A percentile compares a stretch with the other conserved stretches of the same genome.
Conservation (phyloP, 2,888 invertebrate genomes). For the Gymnoscelis rufifasciata region DNA sequence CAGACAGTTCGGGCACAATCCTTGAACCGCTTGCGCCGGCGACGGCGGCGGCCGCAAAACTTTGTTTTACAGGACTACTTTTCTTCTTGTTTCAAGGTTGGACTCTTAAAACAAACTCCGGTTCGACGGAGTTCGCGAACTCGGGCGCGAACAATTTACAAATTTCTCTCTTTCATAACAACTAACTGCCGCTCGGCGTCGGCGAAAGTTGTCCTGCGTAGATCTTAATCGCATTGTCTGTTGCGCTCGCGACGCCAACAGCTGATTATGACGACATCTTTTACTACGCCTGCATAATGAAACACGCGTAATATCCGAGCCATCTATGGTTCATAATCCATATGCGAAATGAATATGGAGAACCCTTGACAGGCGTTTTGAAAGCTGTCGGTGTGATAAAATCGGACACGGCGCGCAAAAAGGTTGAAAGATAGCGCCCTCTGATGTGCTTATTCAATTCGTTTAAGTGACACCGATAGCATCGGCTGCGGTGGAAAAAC, state of each 20-base stretch:
- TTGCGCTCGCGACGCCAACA: constrained; percentile 75
- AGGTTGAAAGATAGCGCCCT: constrained; percentile 50
- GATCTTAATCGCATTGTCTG: constrained; percentile 80
- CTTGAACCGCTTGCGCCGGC: constrained; percentile 80
- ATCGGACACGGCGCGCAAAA: constrained; percentile 40
- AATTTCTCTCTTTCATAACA: constrained; percentile 81
- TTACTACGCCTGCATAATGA: constrained; percentile 61
- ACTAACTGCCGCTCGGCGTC: constrained; percentile 79
- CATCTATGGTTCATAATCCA: constrained; percentile 5
- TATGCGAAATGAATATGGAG: constrained; percentile 27
- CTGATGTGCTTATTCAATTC: constrained; percentile 74
- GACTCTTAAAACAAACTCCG: constrained; percentile 81
- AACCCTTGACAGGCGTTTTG: constrained; percentile 33
- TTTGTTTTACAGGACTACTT: constrained; percentile 81
- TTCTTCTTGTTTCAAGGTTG: constrained; percentile 81
- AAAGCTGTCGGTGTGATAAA: constrained; percentile 36
- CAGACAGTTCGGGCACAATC: constrained; percentile 80
- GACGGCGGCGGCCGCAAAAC: constrained; percentile 80
- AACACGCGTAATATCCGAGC: constrained; percentile 30
- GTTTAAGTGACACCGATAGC: constrained; percentile 78
- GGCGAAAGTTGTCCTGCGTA: constrained; percentile 80
- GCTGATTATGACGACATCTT: constrained; percentile 73
- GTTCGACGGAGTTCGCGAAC: constrained; percentile 80
- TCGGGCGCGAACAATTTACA: constrained; percentile 81
- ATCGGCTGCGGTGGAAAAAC: constrained; percentile 69